Evolutionary conservation across 2,797 vertebrate genomes (phyloP), one percentile per base, ranked within the genome.

Genomic region (Catharus ustulatus): DNA sequence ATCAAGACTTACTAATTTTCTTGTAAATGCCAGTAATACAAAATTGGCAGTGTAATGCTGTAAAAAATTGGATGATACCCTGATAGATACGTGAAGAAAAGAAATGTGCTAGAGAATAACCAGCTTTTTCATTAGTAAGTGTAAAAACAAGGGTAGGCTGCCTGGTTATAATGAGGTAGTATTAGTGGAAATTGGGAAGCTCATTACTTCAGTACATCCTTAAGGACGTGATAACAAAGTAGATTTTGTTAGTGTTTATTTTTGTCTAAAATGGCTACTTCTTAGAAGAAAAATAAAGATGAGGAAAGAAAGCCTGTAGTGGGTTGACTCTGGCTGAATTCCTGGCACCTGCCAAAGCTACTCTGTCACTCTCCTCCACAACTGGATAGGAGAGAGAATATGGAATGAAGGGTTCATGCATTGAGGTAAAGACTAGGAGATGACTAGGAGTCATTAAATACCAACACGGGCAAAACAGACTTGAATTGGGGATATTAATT

Each of bases 401-500:
- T 40, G 16, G 3, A 29, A 2, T 13, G 19, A 27, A 52, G 15
- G 12, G 13, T n/a, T 59, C 54, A 29, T 68, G 40, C 19, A 6
- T 9, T 45, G n/a, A 45, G n/a, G 10, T 52, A 24, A 38, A 36
- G 38, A 24, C 23, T 29, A 5, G 55, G 40, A 61, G 23, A 52
- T 45, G 18, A 16, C 48, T 49, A 49, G 15, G 24, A 45, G 4
- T 32, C n/a, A 10, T 38, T 27, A 26, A 59, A 67, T 51, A 45
- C n/a, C n/a, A 29, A 46, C 9, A 13, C 0, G 0, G 54, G 23
- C 29, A 40, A 61, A 52, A 29, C 18, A 38, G 15, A 15, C 10
- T 59, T 32, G 19, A 68, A n/a, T 9, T 67, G 2, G n/a, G 18
- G 23, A 38, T 68, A 29, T 45, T 76, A 29, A 59, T 9, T 38